Conservation (phyloP, 2,888 invertebrate genomes). For the Dasysyrphus tricinctus region DNA sequence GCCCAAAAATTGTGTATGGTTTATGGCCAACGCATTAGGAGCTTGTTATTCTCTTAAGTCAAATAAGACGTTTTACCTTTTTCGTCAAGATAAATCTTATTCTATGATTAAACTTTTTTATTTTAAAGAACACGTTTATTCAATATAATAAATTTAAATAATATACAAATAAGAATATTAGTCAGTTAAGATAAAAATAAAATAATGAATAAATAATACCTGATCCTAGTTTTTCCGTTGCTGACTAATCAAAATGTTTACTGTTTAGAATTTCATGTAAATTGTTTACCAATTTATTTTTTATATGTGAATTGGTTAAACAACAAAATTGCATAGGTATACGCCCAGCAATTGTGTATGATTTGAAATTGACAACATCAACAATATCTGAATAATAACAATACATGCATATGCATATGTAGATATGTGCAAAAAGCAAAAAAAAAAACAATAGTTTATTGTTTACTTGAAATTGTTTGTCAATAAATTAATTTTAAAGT, state of each 20-base stretch:
- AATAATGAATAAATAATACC: neutral
- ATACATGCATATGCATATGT: too few relatives aligned
- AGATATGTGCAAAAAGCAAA: too few relatives aligned
- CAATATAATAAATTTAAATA: neutral
- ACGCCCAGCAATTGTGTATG: neutral
- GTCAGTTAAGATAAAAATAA: neutral
- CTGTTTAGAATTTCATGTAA: neutral
- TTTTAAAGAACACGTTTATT: neutral
- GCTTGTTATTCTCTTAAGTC: too few relatives aligned
- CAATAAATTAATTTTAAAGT: too few relatives aligned
- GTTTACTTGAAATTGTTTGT: neutral
- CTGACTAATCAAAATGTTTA: constrained; percentile 1
- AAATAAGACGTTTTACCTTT: too few relatives aligned
- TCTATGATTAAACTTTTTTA: too few relatives aligned
- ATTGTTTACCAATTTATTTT: constrained; percentile 1
- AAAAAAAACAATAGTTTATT: neutral
- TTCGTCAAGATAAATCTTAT: too few relatives aligned
- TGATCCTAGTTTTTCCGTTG: neutral
- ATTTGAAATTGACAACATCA: neutral
- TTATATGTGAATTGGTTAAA: neutral
- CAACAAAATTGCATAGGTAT: neutral
- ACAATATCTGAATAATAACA: neutral
- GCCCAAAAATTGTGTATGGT: too few relatives aligned
- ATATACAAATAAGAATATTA: neutral
- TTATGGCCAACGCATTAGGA: too few relatives aligned